Percentiles rank a stretch among this genome's conserved stretches.
phyloP scores from a whole-genome alignment of 2,113 vertebrate species.

The Orthonyx spaldingii region DNA sequence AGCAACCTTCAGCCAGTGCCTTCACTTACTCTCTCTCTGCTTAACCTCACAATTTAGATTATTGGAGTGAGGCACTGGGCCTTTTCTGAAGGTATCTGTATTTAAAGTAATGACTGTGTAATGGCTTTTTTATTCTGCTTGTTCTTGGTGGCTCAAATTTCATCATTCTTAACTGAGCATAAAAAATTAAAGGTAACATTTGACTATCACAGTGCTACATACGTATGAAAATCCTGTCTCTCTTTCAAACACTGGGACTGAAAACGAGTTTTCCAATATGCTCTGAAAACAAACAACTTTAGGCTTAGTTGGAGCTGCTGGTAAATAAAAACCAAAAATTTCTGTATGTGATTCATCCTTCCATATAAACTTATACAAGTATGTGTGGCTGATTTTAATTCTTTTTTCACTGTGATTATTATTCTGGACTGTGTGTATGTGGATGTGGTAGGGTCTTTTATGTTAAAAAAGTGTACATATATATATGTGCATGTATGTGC shows the following conservation, averaged over 20 bases:
- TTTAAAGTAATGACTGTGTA: not conserved
- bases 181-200: not conserved
- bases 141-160: not conserved
- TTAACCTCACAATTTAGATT: not conserved
- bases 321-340: not conserved
- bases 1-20: not conserved
- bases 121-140: not conserved
- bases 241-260: not conserved
- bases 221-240: not conserved
- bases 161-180: not conserved
- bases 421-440: not conserved
- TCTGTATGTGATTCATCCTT: not conserved
- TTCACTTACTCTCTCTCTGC: not conserved
- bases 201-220: not conserved
- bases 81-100: not conserved
- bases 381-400: not conserved
- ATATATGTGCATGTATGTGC: not conserved
- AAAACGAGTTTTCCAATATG: not conserved
- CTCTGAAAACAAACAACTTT: not conserved
- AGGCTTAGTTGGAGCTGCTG: not conserved
- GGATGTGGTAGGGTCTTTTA: not conserved
- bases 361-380: not conserved
- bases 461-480: not conserved
- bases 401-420: not conserved
- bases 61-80: not conserved